Conservation (phyloP, 1,140 invertebrate genomes). For the Proales similis region DNA sequence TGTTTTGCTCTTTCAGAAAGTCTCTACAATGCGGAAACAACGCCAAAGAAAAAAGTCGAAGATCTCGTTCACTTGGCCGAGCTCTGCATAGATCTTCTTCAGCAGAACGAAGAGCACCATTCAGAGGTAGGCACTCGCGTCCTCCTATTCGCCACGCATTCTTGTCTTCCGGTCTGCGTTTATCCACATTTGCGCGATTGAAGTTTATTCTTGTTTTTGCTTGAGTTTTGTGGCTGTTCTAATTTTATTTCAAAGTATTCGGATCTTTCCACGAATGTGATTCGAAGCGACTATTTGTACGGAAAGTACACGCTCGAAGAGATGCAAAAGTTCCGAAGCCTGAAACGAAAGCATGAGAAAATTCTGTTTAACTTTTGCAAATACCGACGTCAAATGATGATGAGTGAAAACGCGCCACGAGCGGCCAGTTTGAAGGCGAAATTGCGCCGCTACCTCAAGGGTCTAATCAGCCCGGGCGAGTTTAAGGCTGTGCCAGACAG, state of each 20-base stretch:
- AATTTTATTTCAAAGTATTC: background rate
- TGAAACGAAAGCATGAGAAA: no score
- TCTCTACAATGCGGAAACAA: slow-evolving; percentile 42
- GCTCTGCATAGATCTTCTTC: slow-evolving; percentile 91
- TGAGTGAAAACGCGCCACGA: no score
- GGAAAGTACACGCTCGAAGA: no score
- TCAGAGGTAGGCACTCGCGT: slow-evolving; percentile 67
- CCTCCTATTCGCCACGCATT: background rate
- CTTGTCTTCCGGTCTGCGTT: slow-evolving; percentile 38
- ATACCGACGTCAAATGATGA: no score
- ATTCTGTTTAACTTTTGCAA: no score
- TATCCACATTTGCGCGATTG: no score
- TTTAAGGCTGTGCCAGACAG: no score
- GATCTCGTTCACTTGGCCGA: slow-evolving; percentile 93
- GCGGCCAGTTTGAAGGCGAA: no score
- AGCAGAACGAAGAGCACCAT: slow-evolving; percentile 99
- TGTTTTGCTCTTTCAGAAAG: slow-evolving; percentile 41
- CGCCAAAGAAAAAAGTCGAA: slow-evolving; percentile 68
- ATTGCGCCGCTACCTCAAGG: no score
- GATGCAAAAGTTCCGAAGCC: no score
- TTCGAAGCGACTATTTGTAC: no score
- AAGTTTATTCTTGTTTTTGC: slow-evolving; percentile 40
- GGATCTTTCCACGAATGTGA: background rate
- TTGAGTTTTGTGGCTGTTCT: background rate
- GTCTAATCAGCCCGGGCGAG: no score